phyloP scores from a whole-genome alignment of 2,888 invertebrate genomes.

The Diarsia mendica region DNA sequence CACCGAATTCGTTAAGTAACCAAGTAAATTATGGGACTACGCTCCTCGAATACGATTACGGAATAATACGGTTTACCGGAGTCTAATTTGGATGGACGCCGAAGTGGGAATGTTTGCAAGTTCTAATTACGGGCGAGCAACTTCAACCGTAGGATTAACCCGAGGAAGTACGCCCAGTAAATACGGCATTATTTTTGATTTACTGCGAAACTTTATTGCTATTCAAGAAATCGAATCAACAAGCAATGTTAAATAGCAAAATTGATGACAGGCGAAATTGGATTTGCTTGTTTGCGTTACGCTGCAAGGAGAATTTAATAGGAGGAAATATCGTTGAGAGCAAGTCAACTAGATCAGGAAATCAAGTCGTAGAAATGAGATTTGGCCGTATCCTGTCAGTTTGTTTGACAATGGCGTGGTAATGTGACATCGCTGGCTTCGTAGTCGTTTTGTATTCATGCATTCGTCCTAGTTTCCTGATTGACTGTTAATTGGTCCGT shows the following conservation, averaged over 20 bases:
- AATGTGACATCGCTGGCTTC: not conserved
- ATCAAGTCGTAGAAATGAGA: slow-evolving; percentile 52
- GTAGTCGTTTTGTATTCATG: slow-evolving; percentile 39
- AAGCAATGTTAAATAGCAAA: slow-evolving; percentile 56
- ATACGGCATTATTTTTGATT: slow-evolving; percentile 48
- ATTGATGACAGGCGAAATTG: slow-evolving; percentile 69
- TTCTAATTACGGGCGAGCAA: slow-evolving; percentile 45
- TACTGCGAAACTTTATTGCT: slow-evolving; percentile 49
- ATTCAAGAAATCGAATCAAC: slow-evolving; percentile 62
- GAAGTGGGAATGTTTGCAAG: slow-evolving; percentile 44
- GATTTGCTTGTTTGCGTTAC: slow-evolving; percentile 67
- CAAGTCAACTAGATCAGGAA: slow-evolving; percentile 60
- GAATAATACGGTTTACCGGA: slow-evolving; percentile 27
- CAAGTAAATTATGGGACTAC: slow-evolving; percentile 17
- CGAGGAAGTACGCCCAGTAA: slow-evolving; percentile 49
- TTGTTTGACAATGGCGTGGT: slow-evolving; percentile 25
- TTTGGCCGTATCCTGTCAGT: slow-evolving; percentile 28
- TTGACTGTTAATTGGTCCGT: slow-evolving; percentile 62
- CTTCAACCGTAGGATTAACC: slow-evolving; percentile 49
- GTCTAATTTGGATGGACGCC: slow-evolving; percentile 50
- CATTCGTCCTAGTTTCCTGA: slow-evolving; percentile 62
- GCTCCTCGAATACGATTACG: slow-evolving; percentile 34
- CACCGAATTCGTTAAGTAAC: slow-evolving; percentile 30
- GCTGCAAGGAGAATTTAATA: slow-evolving; percentile 60
- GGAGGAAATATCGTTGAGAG: slow-evolving; percentile 65